These are phyloP conservation scores for Bubalus kerabau DNA, from an alignment of 2,113 vertebrate species.

Conservation along the genomic window DNA sequence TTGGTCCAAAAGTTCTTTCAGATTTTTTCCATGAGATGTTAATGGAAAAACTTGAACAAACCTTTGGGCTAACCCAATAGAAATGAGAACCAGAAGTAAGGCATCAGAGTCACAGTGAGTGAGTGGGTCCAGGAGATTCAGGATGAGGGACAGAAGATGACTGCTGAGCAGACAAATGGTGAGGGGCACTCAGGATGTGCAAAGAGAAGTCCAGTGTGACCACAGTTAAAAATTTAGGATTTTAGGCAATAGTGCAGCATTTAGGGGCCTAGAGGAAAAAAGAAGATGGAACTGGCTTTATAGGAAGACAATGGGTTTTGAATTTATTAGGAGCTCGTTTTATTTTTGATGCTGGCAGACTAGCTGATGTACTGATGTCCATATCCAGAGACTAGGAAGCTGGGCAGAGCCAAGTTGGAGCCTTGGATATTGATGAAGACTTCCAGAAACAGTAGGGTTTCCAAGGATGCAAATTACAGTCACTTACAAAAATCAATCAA, in stretches of 20 bases:
- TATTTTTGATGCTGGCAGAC: neutral
- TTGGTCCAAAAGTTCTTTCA: neutral
- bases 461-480: neutral
- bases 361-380: neutral
- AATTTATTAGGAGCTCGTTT: neutral
- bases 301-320: neutral
- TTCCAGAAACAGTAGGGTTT: neutral
- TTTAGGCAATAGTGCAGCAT: neutral
- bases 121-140: neutral
- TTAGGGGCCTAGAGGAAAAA: neutral
- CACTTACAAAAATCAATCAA: neutral
- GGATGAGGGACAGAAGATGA: neutral
- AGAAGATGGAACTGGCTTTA: neutral
- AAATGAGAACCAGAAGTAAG: neutral
- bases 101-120: fast-evolving
- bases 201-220: neutral
- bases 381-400: neutral
- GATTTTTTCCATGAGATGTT: neutral
- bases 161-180: neutral
- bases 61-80: neutral
- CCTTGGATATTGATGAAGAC: neutral
- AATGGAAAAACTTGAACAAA: neutral
- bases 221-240: neutral
- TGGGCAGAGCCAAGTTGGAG: neutral
- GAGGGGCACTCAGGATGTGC: fast-evolving